Evolutionary conservation across 2,888 invertebrate genomes (phyloP).

Genomic region (Drosophila villosipedis): DNA sequence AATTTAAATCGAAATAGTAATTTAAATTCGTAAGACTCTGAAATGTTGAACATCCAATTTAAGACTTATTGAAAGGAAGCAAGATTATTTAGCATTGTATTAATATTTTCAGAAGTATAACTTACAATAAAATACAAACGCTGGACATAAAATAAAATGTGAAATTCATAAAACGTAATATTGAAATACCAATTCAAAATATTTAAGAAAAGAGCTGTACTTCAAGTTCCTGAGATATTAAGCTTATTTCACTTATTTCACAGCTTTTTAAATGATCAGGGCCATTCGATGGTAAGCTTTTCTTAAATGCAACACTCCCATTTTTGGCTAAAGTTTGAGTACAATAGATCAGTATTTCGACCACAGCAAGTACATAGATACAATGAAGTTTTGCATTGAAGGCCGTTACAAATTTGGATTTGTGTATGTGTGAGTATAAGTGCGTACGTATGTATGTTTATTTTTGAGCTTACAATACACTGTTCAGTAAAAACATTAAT

Average conservation of each 20-base stretch:
- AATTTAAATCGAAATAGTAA: neutral
- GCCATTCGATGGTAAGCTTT: conserved; percentile 48
- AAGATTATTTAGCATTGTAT: neutral
- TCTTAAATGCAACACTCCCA: conserved; percentile 60
- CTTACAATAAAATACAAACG: neutral
- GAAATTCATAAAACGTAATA: neutral
- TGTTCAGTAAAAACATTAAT: conserved; percentile 45
- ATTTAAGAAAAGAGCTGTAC: neutral
- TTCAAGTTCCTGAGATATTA: neutral
- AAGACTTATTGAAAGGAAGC: neutral
- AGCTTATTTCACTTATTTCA: conserved; percentile 21
- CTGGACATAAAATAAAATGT: neutral
- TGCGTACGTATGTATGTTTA: conserved; percentile 33
- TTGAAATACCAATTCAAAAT: neutral
- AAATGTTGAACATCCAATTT: neutral
- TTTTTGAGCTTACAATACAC: conserved; percentile 46
- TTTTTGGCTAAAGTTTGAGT: conserved; percentile 36
- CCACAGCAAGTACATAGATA: conserved; percentile 37
- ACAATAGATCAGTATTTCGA: conserved; percentile 55
- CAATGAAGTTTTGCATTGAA: conserved; percentile 46
- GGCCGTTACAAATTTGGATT: conserved; percentile 56
- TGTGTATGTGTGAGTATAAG: conserved; percentile 17
- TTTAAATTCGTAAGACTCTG: neutral
- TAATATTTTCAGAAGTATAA: neutral
- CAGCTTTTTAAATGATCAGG: conserved; percentile 56